A percentile compares a stretch with the other conserved stretches of the same genome.
Conservation (phyloP, 2,113 vertebrate species). For the Neofelis nebulosa region DNA sequence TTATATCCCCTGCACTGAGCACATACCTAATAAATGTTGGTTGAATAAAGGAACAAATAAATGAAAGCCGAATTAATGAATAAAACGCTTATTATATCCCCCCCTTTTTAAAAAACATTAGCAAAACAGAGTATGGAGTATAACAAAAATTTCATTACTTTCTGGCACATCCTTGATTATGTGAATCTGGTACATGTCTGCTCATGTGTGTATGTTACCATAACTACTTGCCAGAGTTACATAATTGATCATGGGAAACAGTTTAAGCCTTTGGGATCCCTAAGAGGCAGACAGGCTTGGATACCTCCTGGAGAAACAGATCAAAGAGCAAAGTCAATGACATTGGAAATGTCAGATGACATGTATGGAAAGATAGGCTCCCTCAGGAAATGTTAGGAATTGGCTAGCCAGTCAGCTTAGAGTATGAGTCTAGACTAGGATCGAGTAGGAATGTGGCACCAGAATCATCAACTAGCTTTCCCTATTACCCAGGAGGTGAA, state of each 20-base stretch:
- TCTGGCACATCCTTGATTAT: not conserved
- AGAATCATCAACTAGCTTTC: not conserved
- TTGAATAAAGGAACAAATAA: not conserved
- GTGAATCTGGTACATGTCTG: not conserved
- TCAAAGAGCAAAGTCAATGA: not conserved
- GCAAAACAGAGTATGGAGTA: not conserved
- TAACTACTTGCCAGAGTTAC: not conserved
- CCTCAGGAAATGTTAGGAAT: not conserved
- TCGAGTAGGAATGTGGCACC: not conserved
- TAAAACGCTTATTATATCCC: not conserved
- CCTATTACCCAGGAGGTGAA: not conserved
- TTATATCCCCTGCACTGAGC: not conserved
- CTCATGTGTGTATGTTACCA: not conserved
- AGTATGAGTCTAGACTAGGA: not conserved
- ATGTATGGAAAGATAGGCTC: not conserved
- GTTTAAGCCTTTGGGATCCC: not conserved
- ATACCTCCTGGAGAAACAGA: not conserved
- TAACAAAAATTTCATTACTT: not conserved
- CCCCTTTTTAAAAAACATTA: not conserved
- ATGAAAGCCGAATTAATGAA: not conserved
- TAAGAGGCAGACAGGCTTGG: not conserved
- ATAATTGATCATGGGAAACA: not conserved
- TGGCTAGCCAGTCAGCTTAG: not conserved
- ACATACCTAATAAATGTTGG: not conserved
- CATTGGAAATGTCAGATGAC: not conserved